These are phyloP conservation scores for Iselma pallidipennis DNA, from an alignment of 2,888 invertebrate species.

Conservation along the genomic window DNA sequence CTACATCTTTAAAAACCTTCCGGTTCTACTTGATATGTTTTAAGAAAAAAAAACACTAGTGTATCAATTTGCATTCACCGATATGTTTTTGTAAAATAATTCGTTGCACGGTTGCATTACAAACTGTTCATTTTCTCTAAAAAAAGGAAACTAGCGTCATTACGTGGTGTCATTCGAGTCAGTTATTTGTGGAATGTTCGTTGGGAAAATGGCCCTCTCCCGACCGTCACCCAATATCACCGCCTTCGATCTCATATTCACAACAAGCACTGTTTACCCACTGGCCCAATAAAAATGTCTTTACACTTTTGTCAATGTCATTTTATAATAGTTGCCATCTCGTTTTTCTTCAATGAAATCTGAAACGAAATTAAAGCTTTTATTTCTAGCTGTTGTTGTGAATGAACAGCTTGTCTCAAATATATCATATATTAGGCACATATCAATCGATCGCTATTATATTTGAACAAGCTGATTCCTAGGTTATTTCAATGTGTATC, in stretches of 20 bases:
- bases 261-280: neutral
- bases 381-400: neutral
- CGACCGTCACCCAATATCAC: slow-evolving; percentile 45
- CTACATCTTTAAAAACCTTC: slow-evolving; percentile 25
- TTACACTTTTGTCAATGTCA: slow-evolving; percentile 6
- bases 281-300: neutral
- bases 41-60: neutral
- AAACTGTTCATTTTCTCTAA: slow-evolving; percentile 5
- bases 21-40: slow-evolving; percentile 35
- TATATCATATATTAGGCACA: neutral
- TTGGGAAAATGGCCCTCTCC: slow-evolving; percentile 47
- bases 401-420: neutral
- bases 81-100: slow-evolving; percentile 40
- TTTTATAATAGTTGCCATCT: slow-evolving; percentile 14
- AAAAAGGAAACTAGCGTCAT: slow-evolving; percentile 13
- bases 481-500: neutral
- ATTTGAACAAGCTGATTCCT: neutral
- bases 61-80: slow-evolving; percentile 23
- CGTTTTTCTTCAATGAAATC: slow-evolving; percentile 27
- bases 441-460: neutral
- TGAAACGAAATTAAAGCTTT: slow-evolving; percentile 26
- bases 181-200: slow-evolving; percentile 20
- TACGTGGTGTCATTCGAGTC: slow-evolving; percentile 32
- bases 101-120: slow-evolving; percentile 36
- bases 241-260: slow-evolving; percentile 32